These are phyloP conservation scores for Aphelenchoides besseyi DNA, from an alignment of 1,140 invertebrate genomes.

Conservation along the genomic window DNA sequence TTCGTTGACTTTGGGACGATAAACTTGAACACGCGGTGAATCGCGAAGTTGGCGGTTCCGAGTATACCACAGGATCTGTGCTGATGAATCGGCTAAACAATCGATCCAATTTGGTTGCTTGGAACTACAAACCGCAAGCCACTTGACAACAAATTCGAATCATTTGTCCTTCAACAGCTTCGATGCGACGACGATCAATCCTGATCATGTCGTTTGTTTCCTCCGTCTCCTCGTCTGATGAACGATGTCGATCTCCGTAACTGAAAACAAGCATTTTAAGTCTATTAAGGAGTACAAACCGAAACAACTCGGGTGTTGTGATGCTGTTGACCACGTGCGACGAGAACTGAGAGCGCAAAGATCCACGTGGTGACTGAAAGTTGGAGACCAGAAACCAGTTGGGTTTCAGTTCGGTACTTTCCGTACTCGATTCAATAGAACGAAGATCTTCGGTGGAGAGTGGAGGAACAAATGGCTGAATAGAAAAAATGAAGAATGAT, in stretches of 20 bases:
- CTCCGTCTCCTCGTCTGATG: not conserved
- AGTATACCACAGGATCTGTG: not conserved
- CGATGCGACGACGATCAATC: not conserved
- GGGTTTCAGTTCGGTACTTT: not conserved
- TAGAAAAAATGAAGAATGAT: not conserved
- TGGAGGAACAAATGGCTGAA: not conserved
- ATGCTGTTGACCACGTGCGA: slow-evolving; percentile 1
- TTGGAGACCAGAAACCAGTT: not conserved
- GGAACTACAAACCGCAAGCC: not conserved
- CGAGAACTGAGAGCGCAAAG: not conserved
- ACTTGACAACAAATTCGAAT: not conserved
- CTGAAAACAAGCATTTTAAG: no score
- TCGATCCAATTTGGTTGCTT: not conserved
- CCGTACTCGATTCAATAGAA: not conserved
- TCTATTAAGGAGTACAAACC: no score
- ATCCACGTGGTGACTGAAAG: not conserved
- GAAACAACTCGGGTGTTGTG: not conserved
- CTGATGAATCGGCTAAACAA: not conserved
- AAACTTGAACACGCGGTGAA: not conserved
- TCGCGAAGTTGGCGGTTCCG: not conserved
- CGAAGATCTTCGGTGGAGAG: not conserved
- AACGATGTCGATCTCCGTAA: not conserved
- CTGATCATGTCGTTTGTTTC: not conserved
- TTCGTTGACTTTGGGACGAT: not conserved
- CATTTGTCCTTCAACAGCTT: not conserved